A percentile compares a stretch with the other conserved stretches of the same genome.
These are phyloP conservation scores for Drusus annulatus DNA, from an alignment of 1,140 invertebrate species.

Conservation along the genomic window DNA sequence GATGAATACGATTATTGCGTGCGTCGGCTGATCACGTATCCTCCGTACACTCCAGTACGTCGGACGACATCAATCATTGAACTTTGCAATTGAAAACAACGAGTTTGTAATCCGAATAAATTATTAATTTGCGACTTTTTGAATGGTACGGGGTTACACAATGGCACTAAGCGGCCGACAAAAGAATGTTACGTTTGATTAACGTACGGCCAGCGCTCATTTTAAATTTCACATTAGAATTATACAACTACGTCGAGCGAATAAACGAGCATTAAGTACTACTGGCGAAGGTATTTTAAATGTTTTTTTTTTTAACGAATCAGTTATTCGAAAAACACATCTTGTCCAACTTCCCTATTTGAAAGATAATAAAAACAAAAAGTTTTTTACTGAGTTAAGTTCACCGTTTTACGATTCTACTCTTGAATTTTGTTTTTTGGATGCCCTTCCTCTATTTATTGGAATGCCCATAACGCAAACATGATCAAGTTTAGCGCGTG, in stretches of 20 bases:
- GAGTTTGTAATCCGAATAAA: slow-evolving; percentile 15
- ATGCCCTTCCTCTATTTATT: too few species aligned
- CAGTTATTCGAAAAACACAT: neutral
- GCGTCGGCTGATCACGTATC: neutral
- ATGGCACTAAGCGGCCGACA: neutral
- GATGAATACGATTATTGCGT: slow-evolving; percentile 10
- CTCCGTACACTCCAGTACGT: neutral
- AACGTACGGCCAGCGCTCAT: neutral
- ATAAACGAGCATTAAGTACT: slow-evolving; percentile 34
- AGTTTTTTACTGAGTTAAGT: neutral
- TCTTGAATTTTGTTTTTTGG: too few species aligned
- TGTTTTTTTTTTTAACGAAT: neutral
- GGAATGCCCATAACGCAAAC: too few species aligned
- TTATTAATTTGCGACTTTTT: neutral
- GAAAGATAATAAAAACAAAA: too few species aligned
- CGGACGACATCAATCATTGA: slow-evolving; percentile 15
- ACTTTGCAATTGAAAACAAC: slow-evolving; percentile 9
- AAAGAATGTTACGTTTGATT: slow-evolving; percentile 16
- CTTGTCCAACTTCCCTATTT: too few species aligned
- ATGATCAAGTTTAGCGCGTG: too few species aligned
- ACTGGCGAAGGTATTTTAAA: slow-evolving; percentile 2
- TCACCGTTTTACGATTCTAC: neutral
- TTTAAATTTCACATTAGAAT: slow-evolving; percentile 30
- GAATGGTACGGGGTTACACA: slow-evolving; percentile 24
- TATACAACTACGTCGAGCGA: slow-evolving; percentile 21